Percentiles rank a stretch among this genome's conserved stretches.
Conservation (phyloP, 2,888 invertebrate genomes). For the Papilio gigon region DNA sequence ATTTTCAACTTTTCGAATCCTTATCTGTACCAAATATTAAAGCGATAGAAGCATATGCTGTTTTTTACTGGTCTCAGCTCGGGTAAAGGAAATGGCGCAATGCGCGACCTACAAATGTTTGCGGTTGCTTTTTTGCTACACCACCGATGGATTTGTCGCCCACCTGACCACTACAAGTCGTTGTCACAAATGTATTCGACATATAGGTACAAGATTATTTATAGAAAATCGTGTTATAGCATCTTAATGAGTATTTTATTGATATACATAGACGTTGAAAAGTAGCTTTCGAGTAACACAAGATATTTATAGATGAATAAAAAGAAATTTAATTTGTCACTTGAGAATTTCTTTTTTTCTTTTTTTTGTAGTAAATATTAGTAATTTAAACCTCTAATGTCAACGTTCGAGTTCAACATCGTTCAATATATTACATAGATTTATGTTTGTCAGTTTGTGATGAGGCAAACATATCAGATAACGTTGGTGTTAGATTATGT, state of each 20-base stretch:
- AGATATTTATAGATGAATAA: background rate
- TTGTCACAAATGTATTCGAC: slow-evolving; percentile 20
- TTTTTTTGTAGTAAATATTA: background rate
- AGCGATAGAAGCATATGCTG: slow-evolving; percentile 31
- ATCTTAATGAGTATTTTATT: slow-evolving; percentile 19
- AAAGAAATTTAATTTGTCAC: background rate
- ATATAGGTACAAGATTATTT: slow-evolving; percentile 14
- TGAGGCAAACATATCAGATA: slow-evolving; percentile 3
- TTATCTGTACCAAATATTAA: slow-evolving; percentile 35
- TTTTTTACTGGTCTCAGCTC: slow-evolving; percentile 31
- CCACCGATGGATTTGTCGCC: slow-evolving; percentile 23
- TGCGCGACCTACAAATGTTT: slow-evolving; percentile 33
- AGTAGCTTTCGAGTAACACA: background rate
- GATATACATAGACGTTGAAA: background rate
- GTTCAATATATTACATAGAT: slow-evolving; percentile 18
- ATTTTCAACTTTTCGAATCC: slow-evolving; percentile 31
- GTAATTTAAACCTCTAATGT: slow-evolving; percentile 6
- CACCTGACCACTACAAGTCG: slow-evolving; percentile 24
- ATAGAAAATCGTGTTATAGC: slow-evolving; percentile 14
- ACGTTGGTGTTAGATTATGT: slow-evolving; percentile 3
- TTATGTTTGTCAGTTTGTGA: background rate
- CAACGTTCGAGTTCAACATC: slow-evolving; percentile 16
- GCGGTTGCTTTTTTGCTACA: slow-evolving; percentile 32
- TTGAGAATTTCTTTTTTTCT: background rate
- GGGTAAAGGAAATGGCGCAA: slow-evolving; percentile 36